Evolutionary conservation across 2,888 invertebrate genomes (phyloP).

Genomic region (Mythimna pallens): DNA sequence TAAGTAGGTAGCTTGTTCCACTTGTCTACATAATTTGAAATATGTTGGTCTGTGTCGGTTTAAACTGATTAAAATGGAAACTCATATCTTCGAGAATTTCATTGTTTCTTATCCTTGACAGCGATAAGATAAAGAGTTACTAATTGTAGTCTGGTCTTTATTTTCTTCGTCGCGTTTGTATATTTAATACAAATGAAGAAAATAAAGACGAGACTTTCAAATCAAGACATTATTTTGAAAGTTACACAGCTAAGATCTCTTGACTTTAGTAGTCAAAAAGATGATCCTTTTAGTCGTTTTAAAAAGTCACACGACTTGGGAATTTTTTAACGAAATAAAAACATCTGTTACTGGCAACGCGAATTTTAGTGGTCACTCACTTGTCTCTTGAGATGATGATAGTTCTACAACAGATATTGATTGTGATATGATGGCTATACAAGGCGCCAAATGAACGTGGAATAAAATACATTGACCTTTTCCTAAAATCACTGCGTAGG

Average conservation of each 20-base stretch:
- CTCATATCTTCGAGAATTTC: constrained; percentile 73
- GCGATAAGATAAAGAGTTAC: constrained; percentile 80
- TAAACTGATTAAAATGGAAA: constrained; percentile 70
- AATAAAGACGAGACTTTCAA: no score
- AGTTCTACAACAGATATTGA: no score
- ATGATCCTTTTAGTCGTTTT: background rate
- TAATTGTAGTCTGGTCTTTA: constrained; percentile 64
- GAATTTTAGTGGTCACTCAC: no score
- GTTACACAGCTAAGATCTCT: constrained; percentile 12
- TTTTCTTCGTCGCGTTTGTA: constrained; percentile 20
- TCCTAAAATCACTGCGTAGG: no score
- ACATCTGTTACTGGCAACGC: no score
- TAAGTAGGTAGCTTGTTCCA: constrained; percentile 40
- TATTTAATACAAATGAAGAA: no score
- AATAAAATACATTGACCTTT: no score
- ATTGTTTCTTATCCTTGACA: constrained; percentile 78
- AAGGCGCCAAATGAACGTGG: no score
- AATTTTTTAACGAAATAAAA: no score
- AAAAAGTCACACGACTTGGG: no score
- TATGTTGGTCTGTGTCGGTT: constrained; percentile 33
- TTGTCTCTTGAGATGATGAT: no score
- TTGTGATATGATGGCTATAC: no score
- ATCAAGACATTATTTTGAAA: background rate
- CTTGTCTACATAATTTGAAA: constrained; percentile 33
- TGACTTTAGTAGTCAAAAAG: background rate